phyloP scores from a whole-genome alignment of 1,140 invertebrate species.

The Zaprionus lachaisei region DNA sequence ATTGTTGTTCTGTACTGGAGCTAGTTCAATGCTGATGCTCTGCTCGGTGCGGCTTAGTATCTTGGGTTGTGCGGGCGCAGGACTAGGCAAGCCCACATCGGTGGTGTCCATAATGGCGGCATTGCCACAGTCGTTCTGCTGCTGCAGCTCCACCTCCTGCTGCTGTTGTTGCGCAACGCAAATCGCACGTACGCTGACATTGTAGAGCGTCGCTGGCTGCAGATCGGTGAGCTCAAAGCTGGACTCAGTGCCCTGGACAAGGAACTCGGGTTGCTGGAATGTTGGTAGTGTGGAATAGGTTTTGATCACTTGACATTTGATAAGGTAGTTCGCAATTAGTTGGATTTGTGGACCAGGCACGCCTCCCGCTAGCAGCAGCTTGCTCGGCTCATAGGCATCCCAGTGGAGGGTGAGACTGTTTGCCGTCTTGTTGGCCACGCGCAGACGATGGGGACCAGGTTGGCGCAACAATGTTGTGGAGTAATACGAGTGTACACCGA shows the following conservation, averaged over 20 bases:
- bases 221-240: constrained; percentile 87
- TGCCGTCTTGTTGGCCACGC: constrained; percentile 85
- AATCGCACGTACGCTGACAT: constrained; percentile 88
- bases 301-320: constrained; percentile 84
- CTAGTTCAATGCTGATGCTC: constrained; percentile 87
- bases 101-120: constrained; percentile 87
- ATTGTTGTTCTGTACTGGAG: constrained; percentile 88
- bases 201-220: constrained; percentile 90
- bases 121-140: constrained; percentile 85
- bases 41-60: constrained; percentile 86
- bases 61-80: constrained; percentile 87
- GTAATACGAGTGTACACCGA: constrained; percentile 85
- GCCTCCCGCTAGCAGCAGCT: constrained; percentile 51
- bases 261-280: constrained; percentile 82
- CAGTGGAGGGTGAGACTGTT: constrained; percentile 85
- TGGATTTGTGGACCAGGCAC: constrained; percentile 49
- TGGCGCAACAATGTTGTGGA: constrained; percentile 84
- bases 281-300: constrained; percentile 83
- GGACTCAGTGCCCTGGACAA: constrained; percentile 85
- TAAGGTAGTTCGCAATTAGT: constrained; percentile 85
- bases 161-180: constrained; percentile 85
- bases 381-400: constrained; percentile 82
- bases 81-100: constrained; percentile 88
- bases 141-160: constrained; percentile 8
- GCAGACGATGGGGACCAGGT: constrained; percentile 83